These are phyloP conservation scores for Erebia epiphron DNA, from an alignment of 2,888 invertebrate genomes.

Conservation along the genomic window DNA sequence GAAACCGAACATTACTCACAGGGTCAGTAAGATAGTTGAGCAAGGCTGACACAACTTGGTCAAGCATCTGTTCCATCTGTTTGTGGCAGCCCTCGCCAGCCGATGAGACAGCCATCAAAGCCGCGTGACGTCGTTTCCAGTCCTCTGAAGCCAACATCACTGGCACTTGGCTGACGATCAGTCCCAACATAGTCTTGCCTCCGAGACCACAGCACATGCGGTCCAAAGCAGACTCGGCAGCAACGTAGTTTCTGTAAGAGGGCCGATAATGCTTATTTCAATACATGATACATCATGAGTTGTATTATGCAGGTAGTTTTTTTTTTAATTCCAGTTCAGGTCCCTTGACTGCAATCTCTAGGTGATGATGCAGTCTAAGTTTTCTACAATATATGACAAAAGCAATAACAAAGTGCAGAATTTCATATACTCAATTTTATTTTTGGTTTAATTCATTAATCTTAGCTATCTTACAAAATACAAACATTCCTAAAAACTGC, in stretches of 20 bases:
- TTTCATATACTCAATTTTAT: no score
- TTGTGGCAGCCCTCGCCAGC: slow-evolving; percentile 99
- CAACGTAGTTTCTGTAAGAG: slow-evolving; percentile 90
- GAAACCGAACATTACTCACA: slow-evolving; percentile 74
- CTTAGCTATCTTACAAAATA: no score
- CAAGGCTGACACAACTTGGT: slow-evolving; percentile 95
- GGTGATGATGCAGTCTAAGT: neutral
- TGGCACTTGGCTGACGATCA: slow-evolving; percentile 93
- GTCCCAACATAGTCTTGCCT: slow-evolving; percentile 94
- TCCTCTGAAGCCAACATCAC: slow-evolving; percentile 92
- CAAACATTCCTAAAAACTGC: no score
- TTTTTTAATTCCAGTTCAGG: no score
- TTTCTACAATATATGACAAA: no score
- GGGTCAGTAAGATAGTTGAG: slow-evolving; percentile 92
- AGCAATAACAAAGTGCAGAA: no score
- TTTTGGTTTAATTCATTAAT: no score
- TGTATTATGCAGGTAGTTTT: no score
- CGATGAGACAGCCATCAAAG: slow-evolving; percentile 98
- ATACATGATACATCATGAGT: no score
- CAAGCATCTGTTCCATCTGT: slow-evolving; percentile 98
- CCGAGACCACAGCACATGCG: slow-evolving; percentile 98
- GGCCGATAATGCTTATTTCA: neutral
- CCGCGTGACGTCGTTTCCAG: slow-evolving; percentile 97
- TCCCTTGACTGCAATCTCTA: no score
- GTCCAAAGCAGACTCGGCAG: slow-evolving; percentile 98